Evolutionary conservation across 2,888 invertebrate genomes (phyloP), one percentile per base, ranked within the genome.

Genomic region (Eupithecia insigniata): DNA sequence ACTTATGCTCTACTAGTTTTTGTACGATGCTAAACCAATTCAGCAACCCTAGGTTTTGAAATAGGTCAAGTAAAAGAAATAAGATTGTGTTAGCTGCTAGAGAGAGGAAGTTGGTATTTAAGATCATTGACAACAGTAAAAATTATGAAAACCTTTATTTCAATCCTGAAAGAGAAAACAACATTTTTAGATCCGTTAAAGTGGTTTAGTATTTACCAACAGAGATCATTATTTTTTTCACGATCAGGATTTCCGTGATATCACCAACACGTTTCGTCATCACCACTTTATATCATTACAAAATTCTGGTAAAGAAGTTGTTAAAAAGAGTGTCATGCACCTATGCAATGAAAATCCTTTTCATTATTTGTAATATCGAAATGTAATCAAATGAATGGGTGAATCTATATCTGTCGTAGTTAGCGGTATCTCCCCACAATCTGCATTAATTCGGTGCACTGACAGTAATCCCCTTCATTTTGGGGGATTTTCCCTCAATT

Each of bases 371-470:
- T 18, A 65, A 71, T 70, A 73, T 68, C 55, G 70, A 68, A 77
- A 78, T 70, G 60, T 75, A 76, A 80, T 80, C 74, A 78, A 84
- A 85, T 84, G 82, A 85, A 83, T 83, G 84, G 83, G 71, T 65
- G 80, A 83, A 83, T 85, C 78, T 79, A 80, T 85, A 85, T 83
- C 84, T 78, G 83, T 79, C 79, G 79, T 84, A 84, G 81, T 85
- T 84, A 84, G 79, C 78, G 67, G 72, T 83, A 85, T 87, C 88
- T 87, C 89, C 87, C 87, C 85, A 85, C 83, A 81, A 85, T 86
- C 85, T 78, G 72, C 78, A 73, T 80, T 80, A 74, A 80, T 79
- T 79, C 74, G 26, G n/a, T 73, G 82, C 82, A 79, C 72, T 70
- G 73, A 70, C 80, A 76, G 81, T 89, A 90, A 90, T 89, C 87